Conservation (phyloP, 1,140 invertebrate genomes). For the Drosophila ohnishii region DNA sequence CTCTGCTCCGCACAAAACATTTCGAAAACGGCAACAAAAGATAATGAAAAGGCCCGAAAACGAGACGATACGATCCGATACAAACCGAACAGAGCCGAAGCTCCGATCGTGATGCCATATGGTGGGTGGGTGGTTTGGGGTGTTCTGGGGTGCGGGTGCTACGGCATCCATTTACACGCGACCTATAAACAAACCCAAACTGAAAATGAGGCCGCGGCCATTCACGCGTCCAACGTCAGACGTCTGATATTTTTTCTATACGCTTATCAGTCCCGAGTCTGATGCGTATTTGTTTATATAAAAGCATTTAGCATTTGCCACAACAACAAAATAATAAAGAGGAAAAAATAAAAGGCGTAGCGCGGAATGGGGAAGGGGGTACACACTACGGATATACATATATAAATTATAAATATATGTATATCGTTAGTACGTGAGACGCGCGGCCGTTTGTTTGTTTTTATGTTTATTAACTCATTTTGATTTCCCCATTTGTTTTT, state of each 20-base stretch:
- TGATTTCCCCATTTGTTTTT: constrained; percentile 17
- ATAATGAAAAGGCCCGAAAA: constrained; percentile 34
- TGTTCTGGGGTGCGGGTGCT: constrained; percentile 8
- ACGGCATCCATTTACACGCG: constrained; percentile 63
- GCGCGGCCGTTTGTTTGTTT: constrained; percentile 55
- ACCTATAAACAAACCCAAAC: constrained; percentile 70
- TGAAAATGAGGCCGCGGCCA: constrained; percentile 68
- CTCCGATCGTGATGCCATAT: constrained; percentile 20
- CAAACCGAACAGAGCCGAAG: constrained; percentile 20
- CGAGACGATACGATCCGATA: constrained; percentile 13
- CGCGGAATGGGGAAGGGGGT: background rate
- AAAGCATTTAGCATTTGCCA: constrained; percentile 25
- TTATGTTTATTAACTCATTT: constrained; percentile 38
- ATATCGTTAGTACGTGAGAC: background rate
- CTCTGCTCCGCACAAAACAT: constrained; percentile 34
- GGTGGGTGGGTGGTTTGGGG: constrained; percentile 21
- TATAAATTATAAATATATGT: constrained; percentile 7
- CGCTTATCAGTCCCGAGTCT: constrained; percentile 52
- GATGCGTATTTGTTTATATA: constrained; percentile 32
- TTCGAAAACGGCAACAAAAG: constrained; percentile 44
- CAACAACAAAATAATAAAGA: constrained; percentile 11
- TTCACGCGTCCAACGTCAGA: constrained; percentile 55
- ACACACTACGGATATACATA: background rate
- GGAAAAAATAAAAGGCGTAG: constrained; percentile 25
- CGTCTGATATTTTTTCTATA: constrained; percentile 20